Evolutionary conservation across 2,113 vertebrate species (phyloP), one percentile per base, ranked within the genome.

Genomic region (Typhlomys cinereus): DNA sequence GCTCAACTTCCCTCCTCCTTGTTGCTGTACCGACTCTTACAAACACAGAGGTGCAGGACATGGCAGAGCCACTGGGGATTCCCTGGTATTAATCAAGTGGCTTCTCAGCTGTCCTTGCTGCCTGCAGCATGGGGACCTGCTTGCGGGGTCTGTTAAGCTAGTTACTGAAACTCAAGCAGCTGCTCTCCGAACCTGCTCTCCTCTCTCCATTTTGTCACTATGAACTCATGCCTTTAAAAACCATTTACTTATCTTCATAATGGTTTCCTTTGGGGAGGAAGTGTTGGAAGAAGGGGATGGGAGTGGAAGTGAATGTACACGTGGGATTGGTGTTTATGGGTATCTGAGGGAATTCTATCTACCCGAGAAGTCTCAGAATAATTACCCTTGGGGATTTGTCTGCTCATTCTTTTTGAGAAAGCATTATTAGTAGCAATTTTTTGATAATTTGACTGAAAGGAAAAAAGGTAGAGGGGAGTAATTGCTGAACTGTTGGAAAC

Each of bases 141-240:
- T 36, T 44, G 31, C 70, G 57, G n/a, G 21, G 2, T 80, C 86
- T 96, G 78, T 52, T 59, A 85, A 71, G 23, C 66, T 62, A 84
- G 85, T 92, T 91, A 70, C 54, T 46, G 17, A 59, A 81, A 36
- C 69, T 41, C 34, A 36, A n/a, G n/a, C 66, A 75, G 86, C 70
- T 86, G 83, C 70, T 93, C 83, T 83, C 61, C 64, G 62, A 79
- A 50, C n/a, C 12, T 52, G 2, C 4, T 29, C 46, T 29, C 1
- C 4, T 54, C 67, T 29, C 50, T 82, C 15, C 10, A 48, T 71
- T 73, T 61, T 25, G 4, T 88, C 46, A 6, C 85, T 61, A n/a
- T 1, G 7, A n/a, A 48, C 57, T 5, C 59, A 48, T 41, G 7
- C 52, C 61, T 86, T 86, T 69, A 69, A 79, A 75, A 85, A 93